Base-by-base conservation (phyloP, 2,797 vertebrate genomes). In the Neoniphon sammara region DNA sequence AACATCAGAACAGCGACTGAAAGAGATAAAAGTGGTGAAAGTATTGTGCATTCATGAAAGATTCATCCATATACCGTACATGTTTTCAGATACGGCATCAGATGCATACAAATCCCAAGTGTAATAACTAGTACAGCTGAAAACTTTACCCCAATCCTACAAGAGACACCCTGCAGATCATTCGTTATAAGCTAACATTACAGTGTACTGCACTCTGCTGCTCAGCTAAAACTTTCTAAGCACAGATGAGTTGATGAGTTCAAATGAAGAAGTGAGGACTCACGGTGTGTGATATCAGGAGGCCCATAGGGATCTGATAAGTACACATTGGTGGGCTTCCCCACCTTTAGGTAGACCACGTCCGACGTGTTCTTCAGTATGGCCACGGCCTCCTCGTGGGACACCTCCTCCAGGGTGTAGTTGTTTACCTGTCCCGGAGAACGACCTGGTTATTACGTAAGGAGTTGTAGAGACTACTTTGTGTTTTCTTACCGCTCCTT, bases 361-460 rank as follows among this genome's bases (percentile, higher is more conserved):
- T 99, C 97, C 1, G 95, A 96, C 0, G 97, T 99, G 88, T 98
- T 98, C 95, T 99, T 99, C 94, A 99, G 77, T 90, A 99, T 97
- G 9, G 95, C 96, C 91, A 99, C 97, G 1, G 97, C 97, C 85
- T 99, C 97, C 91, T 98, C 97, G 27, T 99, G 97, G 49, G 96
- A 97, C 66, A 98, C 96, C 88, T 98, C 97, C 93, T 98, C 97
- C 93, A 99, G 94, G 86, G 96, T 96, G 93, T 97, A 98, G 90
- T 97, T 97, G 93, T 98, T 98, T 78, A 99, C 97, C 97, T 99
- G 85, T 65, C 66, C 47, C 21, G 15, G 46, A 80, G 31, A 87
- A 42, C 75, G 18, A 80, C 31, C 56, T 21, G 20, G 50, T 36
- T 54, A 47, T 73, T 69, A 63, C 67, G 10, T 58, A 21, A 25